Percentiles rank a stretch among this genome's conserved stretches.
These are phyloP conservation scores for Hydrophis major DNA, from an alignment of 2,797 vertebrate species.

Conservation along the genomic window DNA sequence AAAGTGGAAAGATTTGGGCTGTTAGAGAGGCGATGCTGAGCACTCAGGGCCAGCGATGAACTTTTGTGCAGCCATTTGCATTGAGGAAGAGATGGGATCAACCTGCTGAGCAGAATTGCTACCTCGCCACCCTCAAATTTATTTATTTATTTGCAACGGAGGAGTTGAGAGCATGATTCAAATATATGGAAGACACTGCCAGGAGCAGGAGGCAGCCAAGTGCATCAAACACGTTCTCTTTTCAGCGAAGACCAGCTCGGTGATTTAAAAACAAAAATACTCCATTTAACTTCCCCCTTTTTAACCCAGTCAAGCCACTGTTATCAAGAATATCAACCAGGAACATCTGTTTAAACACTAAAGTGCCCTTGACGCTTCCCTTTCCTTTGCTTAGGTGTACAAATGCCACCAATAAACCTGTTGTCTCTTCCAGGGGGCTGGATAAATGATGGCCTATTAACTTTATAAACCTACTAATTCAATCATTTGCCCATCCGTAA, in stretches of 20 bases:
- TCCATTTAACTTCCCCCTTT: background rate
- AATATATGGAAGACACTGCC: background rate
- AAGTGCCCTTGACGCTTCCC: background rate
- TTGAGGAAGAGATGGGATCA: background rate
- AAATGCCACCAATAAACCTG: constrained; percentile 45
- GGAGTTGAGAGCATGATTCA: background rate
- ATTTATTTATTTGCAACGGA: background rate
- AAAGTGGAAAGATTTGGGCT: constrained; percentile 34
- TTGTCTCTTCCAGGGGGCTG: constrained; percentile 47
- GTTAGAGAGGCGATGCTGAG: constrained; percentile 11
- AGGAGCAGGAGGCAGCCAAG: background rate
- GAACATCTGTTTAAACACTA: constrained; percentile 19
- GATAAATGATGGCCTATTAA: constrained; percentile 58
- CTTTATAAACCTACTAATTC: constrained; percentile 63
- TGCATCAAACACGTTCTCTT: background rate
- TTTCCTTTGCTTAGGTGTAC: background rate
- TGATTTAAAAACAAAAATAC: background rate
- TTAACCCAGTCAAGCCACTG: background rate
- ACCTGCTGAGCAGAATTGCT: background rate
- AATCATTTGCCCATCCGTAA: constrained; percentile 50
- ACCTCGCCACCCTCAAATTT: background rate
- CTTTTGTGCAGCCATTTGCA: background rate
- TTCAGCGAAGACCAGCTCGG: background rate
- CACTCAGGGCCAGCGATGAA: constrained; percentile 9
- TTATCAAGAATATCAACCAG: background rate